These are phyloP conservation scores for Drosophila buzzatii DNA, from an alignment of 2,888 invertebrate genomes.

Conservation along the genomic window DNA sequence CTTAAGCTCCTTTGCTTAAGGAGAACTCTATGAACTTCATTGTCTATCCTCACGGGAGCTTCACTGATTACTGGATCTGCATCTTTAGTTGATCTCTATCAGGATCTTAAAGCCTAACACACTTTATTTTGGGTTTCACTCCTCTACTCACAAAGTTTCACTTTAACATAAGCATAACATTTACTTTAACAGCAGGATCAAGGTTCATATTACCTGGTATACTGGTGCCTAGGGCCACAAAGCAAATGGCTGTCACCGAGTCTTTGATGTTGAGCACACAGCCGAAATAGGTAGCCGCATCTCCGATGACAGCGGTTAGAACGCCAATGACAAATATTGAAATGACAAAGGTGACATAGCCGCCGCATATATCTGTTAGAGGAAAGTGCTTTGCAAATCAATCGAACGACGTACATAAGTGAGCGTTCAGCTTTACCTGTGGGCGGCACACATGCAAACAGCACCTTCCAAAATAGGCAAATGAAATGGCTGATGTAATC, in stretches of 20 bases:
- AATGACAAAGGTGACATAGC: slow-evolving; percentile 97
- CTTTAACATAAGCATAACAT: background rate
- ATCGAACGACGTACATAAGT: background rate
- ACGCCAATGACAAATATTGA: slow-evolving; percentile 97
- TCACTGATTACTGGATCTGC: background rate
- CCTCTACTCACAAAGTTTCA: background rate
- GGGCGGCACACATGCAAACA: slow-evolving; percentile 99
- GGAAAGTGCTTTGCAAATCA: background rate
- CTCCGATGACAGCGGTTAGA: slow-evolving; percentile 98
- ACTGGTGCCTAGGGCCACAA: slow-evolving; percentile 99
- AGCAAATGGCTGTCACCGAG: slow-evolving; percentile 98
- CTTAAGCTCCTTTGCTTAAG: no score
- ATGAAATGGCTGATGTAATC: slow-evolving; percentile 98
- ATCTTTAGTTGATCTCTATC: no score
- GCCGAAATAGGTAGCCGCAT: slow-evolving; percentile 98
- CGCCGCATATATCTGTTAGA: slow-evolving; percentile 93
- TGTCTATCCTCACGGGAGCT: no score
- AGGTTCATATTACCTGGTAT: slow-evolving; percentile 91
- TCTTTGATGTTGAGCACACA: slow-evolving; percentile 98
- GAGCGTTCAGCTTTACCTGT: slow-evolving; percentile 89
- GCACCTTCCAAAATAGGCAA: slow-evolving; percentile 98
- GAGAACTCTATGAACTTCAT: no score
- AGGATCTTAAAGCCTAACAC: no score
- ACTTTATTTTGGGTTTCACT: background rate
- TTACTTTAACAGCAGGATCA: background rate